These are phyloP conservation scores for Lanius ludovicianus DNA, from an alignment of 2,113 vertebrate genomes.

Conservation along the genomic window DNA sequence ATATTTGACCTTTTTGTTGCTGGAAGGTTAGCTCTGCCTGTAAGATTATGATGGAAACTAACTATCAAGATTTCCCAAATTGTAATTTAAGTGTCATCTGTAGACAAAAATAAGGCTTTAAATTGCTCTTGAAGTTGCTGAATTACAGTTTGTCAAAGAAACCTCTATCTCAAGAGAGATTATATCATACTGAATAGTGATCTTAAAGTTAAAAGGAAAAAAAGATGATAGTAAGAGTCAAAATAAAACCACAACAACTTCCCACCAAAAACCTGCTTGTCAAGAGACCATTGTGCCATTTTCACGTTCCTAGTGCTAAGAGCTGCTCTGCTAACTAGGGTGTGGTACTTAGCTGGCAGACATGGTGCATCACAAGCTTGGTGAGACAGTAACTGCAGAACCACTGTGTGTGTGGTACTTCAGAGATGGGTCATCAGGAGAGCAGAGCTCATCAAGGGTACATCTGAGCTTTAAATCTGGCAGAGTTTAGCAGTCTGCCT, in stretches of 20 bases:
- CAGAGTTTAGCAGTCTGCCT: not conserved
- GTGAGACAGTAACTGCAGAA: not conserved
- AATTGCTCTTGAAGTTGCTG: not conserved
- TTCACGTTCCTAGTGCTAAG: not conserved
- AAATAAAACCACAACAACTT: not conserved
- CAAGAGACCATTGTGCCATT: not conserved
- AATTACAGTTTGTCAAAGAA: not conserved
- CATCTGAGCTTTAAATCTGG: not conserved
- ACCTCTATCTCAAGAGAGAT: not conserved
- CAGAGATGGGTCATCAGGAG: not conserved
- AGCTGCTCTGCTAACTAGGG: not conserved
- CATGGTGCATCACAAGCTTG: not conserved
- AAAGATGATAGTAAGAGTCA: not conserved
- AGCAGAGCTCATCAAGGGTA: not conserved
- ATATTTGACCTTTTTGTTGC: not conserved
- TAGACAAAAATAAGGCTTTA: not conserved
- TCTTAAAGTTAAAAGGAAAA: too few species aligned
- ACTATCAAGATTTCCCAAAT: not conserved
- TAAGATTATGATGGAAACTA: not conserved
- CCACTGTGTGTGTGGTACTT: not conserved
- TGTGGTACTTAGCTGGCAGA: not conserved
- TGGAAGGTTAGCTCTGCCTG: not conserved
- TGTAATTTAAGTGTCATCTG: not conserved
- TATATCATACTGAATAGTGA: not conserved
- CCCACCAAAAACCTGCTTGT: not conserved